A percentile compares a stretch with the other conserved stretches of the same genome.
Evolutionary conservation across 2,888 invertebrate genomes (phyloP).

Genomic region (Meteorus colon): DNA sequence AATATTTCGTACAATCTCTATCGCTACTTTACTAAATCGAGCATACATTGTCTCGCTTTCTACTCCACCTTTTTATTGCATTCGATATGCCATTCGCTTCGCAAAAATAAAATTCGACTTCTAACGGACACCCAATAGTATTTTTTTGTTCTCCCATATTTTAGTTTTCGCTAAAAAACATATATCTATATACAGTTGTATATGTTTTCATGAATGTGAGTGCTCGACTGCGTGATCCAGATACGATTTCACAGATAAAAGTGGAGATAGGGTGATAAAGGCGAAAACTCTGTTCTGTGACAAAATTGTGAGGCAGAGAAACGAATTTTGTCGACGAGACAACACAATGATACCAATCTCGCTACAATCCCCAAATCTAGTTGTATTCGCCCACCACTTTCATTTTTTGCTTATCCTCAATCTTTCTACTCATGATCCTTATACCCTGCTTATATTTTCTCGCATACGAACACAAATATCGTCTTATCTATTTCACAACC

Average conservation of each 20-base stretch:
- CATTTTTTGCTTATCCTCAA: slow-evolving; percentile 22
- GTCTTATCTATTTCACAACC: not conserved
- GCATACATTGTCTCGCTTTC: not conserved
- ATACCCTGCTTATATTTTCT: not conserved
- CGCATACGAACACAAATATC: not conserved
- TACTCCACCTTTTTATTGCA: not conserved
- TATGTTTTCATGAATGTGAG: not conserved
- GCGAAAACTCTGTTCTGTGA: slow-evolving; percentile 23
- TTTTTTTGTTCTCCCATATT: not conserved
- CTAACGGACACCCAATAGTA: not conserved
- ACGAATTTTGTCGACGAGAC: slow-evolving; percentile 42
- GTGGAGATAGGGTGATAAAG: slow-evolving; percentile 36
- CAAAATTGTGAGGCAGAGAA: slow-evolving; percentile 37
- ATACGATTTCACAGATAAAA: slow-evolving; percentile 33
- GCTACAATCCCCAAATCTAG: slow-evolving; percentile 48
- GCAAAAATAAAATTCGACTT: not conserved
- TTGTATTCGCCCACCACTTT: slow-evolving; percentile 41
- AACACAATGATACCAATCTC: slow-evolving; percentile 50
- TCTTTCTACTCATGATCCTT: not conserved
- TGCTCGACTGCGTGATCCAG: slow-evolving; percentile 22
- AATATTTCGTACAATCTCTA: not conserved
- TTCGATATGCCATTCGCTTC: not conserved
- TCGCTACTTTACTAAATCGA: not conserved
- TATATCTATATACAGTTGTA: not conserved
- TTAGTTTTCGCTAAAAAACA: slow-evolving; percentile 1